Evolutionary conservation across 2,888 invertebrate species (phyloP).

Genomic region (Strigamia transsilvanica): DNA sequence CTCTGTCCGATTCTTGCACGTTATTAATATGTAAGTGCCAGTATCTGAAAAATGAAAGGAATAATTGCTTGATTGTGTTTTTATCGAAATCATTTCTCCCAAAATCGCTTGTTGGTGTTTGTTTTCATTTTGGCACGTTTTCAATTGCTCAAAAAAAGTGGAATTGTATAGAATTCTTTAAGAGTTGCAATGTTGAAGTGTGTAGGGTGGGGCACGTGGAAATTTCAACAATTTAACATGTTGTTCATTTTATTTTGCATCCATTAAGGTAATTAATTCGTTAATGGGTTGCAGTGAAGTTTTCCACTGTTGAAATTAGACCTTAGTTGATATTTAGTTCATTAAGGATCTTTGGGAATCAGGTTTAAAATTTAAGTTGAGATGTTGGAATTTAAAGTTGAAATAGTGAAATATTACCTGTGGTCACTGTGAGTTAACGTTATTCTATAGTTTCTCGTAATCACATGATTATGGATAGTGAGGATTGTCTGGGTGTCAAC

Average conservation of each 20-base stretch:
- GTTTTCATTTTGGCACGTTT: no score
- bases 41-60: neutral
- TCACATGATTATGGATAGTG: slow-evolving; percentile 25
- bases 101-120: no score
- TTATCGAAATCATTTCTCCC: no score
- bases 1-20: slow-evolving; percentile 81
- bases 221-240: slow-evolving; percentile 1
- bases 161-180: no score
- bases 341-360: no score
- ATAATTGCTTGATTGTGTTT: neutral
- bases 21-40: slow-evolving; percentile 57
- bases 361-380: no score
- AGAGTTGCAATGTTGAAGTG: no score
- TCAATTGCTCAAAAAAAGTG: no score
- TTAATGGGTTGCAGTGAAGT: neutral
- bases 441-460: slow-evolving; percentile 13
- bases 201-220: neutral
- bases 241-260: slow-evolving; percentile 1
- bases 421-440: slow-evolving; percentile 10
- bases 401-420: neutral
- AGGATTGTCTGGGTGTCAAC: slow-evolving; percentile 21
- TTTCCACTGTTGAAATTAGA: neutral
- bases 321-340: no score
- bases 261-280: neutral
- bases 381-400: neutral